phyloP scores from a whole-genome alignment of 2,797 vertebrate genomes.

The Fratercula arctica region DNA sequence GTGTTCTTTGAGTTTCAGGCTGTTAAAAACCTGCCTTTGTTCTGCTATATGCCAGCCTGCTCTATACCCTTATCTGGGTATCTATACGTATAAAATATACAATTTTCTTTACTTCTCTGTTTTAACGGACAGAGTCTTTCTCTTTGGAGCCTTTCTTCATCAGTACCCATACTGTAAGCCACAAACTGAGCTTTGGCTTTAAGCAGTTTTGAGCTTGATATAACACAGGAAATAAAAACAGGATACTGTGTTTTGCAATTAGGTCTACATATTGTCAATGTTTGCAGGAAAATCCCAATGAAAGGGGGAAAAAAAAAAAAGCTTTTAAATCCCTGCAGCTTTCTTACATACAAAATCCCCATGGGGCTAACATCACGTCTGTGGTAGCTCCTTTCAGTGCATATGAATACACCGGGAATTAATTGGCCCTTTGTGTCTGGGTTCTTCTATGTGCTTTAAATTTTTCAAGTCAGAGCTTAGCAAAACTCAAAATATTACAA shows the following conservation, averaged over 20 bases:
- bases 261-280: not conserved
- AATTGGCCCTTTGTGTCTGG: not conserved
- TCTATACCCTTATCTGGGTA: not conserved
- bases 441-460: not conserved
- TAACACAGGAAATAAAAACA: not conserved
- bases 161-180: not conserved
- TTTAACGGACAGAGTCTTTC: not conserved
- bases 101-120: not conserved
- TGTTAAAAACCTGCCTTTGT: not conserved
- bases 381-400: not conserved
- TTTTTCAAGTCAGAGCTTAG: not conserved
- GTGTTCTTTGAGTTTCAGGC: not conserved
- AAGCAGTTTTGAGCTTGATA: not conserved
- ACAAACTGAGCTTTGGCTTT: not conserved
- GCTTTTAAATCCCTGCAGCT: not conserved
- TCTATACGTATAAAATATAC: not conserved
- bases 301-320: not conserved
- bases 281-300: not conserved
- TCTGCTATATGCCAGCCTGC: not conserved
- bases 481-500: not conserved
- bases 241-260: not conserved
- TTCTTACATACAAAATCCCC: not conserved
- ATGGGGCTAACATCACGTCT: not conserved
- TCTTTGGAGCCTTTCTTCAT: not conserved
- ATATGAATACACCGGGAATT: not conserved